Percentiles rank a stretch among this genome's conserved stretches.
phyloP scores from a whole-genome alignment of 64 coral and sea anemone species.

The Stichodactyla mertensii region DNA sequence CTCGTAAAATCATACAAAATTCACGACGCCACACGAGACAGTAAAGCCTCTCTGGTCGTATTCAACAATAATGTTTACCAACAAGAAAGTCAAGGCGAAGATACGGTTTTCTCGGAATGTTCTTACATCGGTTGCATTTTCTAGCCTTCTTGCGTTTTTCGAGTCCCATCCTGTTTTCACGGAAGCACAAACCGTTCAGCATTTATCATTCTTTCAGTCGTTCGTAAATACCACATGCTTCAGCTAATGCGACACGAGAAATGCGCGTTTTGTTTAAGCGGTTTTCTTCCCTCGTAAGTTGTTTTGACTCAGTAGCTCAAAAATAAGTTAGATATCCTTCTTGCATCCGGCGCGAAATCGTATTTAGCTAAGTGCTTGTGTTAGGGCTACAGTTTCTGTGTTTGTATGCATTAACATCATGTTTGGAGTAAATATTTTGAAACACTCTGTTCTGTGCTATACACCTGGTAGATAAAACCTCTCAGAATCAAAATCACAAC shows the following conservation, averaged over 20 bases:
- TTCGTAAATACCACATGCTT: neutral
- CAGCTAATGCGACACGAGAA: neutral
- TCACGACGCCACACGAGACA: neutral
- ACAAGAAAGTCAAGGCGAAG: neutral
- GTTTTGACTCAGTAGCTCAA: neutral
- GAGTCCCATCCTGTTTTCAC: neutral
- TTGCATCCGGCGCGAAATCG: neutral
- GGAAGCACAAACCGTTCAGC: constrained; percentile 8
- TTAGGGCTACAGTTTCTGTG: neutral
- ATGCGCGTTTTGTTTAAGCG: neutral
- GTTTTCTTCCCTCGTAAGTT: neutral
- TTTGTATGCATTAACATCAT: neutral
- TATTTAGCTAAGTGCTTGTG: neutral
- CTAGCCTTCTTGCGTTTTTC: neutral
- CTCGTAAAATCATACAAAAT: neutral
- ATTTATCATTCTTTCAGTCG: neutral
- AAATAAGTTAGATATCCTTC: neutral
- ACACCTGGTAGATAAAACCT: neutral
- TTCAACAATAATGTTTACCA: neutral
- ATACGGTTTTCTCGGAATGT: neutral
- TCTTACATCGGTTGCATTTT: neutral
- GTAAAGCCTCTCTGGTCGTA: neutral
- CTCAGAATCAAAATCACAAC: neutral
- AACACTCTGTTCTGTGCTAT: neutral
- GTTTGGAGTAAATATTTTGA: neutral